Conservation (phyloP, 37 sponge, comb jelly and placozoan genomes). For the Cliona cf. orientalis region DNA sequence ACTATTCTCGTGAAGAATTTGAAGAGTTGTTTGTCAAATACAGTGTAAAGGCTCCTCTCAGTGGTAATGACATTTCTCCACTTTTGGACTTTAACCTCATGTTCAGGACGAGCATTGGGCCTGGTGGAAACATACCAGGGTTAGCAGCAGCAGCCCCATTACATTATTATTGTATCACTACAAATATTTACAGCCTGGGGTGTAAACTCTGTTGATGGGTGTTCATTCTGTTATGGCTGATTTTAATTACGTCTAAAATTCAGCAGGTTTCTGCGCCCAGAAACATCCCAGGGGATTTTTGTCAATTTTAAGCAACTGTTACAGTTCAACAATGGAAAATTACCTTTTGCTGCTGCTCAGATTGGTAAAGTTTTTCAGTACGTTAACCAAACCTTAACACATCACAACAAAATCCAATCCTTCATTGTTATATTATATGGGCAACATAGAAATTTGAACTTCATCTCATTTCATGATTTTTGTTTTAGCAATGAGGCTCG, state of each 20-base stretch:
- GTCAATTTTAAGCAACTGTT: conserved; percentile 96
- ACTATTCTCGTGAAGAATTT: conserved; percentile 73
- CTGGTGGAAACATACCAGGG: conserved; percentile 78
- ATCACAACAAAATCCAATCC: too few relatives aligned
- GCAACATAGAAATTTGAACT: too few relatives aligned
- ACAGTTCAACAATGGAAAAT: conserved; percentile 92
- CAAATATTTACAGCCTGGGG: too few relatives aligned
- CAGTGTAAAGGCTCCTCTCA: conserved; percentile 79
- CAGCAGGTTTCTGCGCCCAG: conserved; percentile 89
- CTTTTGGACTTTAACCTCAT: conserved; percentile 96
- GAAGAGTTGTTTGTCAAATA: conserved; percentile 75
- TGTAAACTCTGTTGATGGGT: too few relatives aligned
- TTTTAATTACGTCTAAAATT: too few relatives aligned
- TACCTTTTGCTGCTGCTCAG: conserved; percentile 97
- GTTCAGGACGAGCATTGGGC: conserved; percentile 95
- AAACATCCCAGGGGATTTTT: conserved; percentile 99
- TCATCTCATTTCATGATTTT: too few relatives aligned
- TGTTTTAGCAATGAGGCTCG: conserved; percentile 44
- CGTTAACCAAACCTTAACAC: too few relatives aligned
- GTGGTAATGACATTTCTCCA: conserved; percentile 76
- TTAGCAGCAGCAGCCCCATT: too few relatives aligned
- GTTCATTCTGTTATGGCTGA: too few relatives aligned
- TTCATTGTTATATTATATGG: too few relatives aligned
- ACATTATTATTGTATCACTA: too few relatives aligned
- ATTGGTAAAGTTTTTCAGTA: conserved; percentile 82